These are phyloP conservation scores for Scarus forsteni DNA, from an alignment of 2,797 vertebrate genomes.

Conservation along the genomic window DNA sequence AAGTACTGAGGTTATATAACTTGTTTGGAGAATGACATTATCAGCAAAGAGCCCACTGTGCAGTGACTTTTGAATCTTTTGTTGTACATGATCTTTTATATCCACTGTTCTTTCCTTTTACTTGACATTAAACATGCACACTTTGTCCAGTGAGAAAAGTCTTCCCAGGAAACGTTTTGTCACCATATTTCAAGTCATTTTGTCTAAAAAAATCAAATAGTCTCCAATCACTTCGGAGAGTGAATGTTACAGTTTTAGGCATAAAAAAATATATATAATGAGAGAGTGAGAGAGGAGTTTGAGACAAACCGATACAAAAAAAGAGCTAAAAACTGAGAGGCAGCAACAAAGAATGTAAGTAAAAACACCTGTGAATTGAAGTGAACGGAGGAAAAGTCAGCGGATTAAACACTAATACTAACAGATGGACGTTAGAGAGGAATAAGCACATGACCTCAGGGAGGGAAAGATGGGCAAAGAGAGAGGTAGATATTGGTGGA, in stretches of 20 bases:
- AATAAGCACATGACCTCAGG: slow-evolving; percentile 91
- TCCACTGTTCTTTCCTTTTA: slow-evolving; percentile 5
- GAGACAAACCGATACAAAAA: slow-evolving; percentile 9
- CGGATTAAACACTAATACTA: slow-evolving; percentile 80
- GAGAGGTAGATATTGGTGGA: slow-evolving; percentile 29
- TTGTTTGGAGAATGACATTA: not conserved
- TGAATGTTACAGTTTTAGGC: slow-evolving; percentile 2
- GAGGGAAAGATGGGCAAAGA: slow-evolving; percentile 68
- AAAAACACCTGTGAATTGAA: slow-evolving; percentile 62
- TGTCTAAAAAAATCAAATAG: not conserved
- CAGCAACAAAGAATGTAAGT: slow-evolving; percentile 22
- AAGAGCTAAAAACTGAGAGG: slow-evolving; percentile 24
- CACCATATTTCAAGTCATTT: slow-evolving; percentile 19
- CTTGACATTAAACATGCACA: slow-evolving; percentile 23
- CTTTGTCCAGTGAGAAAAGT: slow-evolving; percentile 1
- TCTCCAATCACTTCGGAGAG: slow-evolving; percentile 2
- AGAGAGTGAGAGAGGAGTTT: not conserved
- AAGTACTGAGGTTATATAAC: not conserved
- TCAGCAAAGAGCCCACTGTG: slow-evolving; percentile 14
- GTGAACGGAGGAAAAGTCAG: slow-evolving; percentile 59
- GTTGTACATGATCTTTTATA: slow-evolving; percentile 9
- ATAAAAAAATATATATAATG: not conserved
- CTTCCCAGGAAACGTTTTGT: slow-evolving; percentile 17
- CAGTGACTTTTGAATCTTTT: slow-evolving; percentile 22
- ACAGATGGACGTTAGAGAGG: slow-evolving; percentile 89